Conservation (phyloP, 1,140 invertebrate genomes). For the Paralvinella palmiformis region DNA sequence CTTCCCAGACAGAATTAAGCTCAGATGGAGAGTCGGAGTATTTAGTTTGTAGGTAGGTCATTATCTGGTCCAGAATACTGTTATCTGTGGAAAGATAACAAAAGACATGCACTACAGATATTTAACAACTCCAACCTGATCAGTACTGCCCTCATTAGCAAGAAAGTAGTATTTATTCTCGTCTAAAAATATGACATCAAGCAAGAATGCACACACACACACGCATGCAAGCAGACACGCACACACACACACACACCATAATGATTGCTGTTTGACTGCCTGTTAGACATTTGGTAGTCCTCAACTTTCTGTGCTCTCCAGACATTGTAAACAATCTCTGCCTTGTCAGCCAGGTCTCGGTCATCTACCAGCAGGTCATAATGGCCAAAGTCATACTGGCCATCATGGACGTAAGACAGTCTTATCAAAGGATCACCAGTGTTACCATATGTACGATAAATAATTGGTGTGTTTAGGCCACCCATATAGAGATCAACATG, state of each 20-base stretch:
- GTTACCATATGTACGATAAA: not conserved
- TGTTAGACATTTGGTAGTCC: not conserved
- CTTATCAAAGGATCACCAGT: not conserved
- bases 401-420: not conserved
- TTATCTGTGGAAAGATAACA: not conserved
- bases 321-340: not conserved
- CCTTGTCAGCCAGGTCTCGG: not conserved
- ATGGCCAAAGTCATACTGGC: not conserved
- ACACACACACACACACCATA: not conserved
- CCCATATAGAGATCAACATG: not conserved
- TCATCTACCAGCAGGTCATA: constrained; percentile 3
- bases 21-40: not conserved
- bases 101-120: too few species aligned
- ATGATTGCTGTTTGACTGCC: not conserved
- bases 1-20: not conserved
- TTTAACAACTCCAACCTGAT: not conserved
- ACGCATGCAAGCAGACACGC: not conserved
- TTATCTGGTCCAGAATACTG: constrained; percentile 1
- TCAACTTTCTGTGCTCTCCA: not conserved
- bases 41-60: not conserved
- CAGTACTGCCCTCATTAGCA: not conserved
- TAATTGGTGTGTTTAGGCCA: not conserved
- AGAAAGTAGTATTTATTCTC: not conserved
- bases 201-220: not conserved
- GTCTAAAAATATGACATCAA: not conserved